Conservation (phyloP, 2,797 vertebrate species). For the Pelobates cultripes region DNA sequence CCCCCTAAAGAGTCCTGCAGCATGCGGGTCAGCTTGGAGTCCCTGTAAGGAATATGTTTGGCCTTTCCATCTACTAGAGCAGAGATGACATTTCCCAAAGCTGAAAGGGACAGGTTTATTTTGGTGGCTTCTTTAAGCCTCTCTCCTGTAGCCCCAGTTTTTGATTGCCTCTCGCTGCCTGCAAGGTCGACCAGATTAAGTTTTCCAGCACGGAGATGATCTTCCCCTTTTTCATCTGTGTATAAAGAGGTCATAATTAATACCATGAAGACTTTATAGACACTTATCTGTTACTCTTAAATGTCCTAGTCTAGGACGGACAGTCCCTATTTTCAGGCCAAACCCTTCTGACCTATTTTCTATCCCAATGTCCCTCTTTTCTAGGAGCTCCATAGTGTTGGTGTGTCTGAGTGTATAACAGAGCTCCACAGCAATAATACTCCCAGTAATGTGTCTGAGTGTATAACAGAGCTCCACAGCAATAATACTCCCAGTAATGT, state of each 20-base stretch:
- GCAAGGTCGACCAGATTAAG: slow-evolving; percentile 90
- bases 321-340: too few relatives aligned
- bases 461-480: too few relatives aligned
- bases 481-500: too few relatives aligned
- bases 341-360: too few relatives aligned
- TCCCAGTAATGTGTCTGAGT: too few relatives aligned
- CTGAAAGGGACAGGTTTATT: slow-evolving; percentile 90
- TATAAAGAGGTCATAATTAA: background rate
- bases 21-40: slow-evolving; percentile 89
- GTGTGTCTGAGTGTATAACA: too few relatives aligned
- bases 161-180: slow-evolving; percentile 91
- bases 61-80: slow-evolving; percentile 84
- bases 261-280: too few relatives aligned
- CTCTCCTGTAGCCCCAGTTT: slow-evolving; percentile 85
- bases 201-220: slow-evolving; percentile 85
- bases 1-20: slow-evolving; percentile 91
- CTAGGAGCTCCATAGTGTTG: too few relatives aligned
- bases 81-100: slow-evolving; percentile 88
- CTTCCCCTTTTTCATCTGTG: slow-evolving; percentile 73
- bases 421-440: too few relatives aligned
- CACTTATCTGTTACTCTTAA: too few relatives aligned
- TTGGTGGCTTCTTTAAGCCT: slow-evolving; percentile 88
- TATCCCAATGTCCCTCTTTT: too few relatives aligned
- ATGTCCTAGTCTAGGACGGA: too few relatives aligned
- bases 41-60: slow-evolving; percentile 85